A percentile compares a stretch with the other conserved stretches of the same genome.
Conservation (phyloP, 2,888 invertebrate genomes). For the Alentia gelatinosa region DNA sequence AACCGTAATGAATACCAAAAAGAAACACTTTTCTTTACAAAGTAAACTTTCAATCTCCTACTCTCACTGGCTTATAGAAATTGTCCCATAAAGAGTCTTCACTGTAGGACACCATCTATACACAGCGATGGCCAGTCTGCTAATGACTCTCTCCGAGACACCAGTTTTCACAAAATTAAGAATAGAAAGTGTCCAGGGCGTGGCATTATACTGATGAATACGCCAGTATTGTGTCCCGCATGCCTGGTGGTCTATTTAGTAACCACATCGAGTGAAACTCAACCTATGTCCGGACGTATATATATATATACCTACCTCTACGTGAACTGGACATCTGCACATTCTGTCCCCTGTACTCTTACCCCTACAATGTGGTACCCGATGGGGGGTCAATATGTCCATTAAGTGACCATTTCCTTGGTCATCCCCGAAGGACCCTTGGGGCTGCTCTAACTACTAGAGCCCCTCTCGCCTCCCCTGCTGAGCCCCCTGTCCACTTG, state of each 20-base stretch:
- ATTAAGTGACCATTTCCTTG: constrained; percentile 8
- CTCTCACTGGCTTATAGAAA: background rate
- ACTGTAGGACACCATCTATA: no score
- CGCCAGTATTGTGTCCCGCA: background rate
- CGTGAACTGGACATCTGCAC: background rate
- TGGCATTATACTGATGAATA: background rate
- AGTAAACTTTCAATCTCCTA: background rate
- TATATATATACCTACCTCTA: no score
- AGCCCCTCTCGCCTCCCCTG: background rate
- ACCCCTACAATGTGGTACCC: background rate
- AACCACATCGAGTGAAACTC: no score
- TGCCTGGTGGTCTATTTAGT: background rate
- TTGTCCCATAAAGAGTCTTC: background rate
- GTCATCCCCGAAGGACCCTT: background rate
- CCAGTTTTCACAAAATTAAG: no score
- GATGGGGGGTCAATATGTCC: background rate
- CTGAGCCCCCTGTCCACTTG: background rate
- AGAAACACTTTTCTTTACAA: no score
- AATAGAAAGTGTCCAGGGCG: background rate
- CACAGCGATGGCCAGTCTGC: background rate
- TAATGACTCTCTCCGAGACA: background rate
- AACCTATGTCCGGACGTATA: no score
- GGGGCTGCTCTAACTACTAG: background rate
- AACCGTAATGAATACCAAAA: no score
- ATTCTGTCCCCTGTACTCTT: background rate